Conservation (phyloP, 2,113 vertebrate species). For the Tetrax tetrax region DNA sequence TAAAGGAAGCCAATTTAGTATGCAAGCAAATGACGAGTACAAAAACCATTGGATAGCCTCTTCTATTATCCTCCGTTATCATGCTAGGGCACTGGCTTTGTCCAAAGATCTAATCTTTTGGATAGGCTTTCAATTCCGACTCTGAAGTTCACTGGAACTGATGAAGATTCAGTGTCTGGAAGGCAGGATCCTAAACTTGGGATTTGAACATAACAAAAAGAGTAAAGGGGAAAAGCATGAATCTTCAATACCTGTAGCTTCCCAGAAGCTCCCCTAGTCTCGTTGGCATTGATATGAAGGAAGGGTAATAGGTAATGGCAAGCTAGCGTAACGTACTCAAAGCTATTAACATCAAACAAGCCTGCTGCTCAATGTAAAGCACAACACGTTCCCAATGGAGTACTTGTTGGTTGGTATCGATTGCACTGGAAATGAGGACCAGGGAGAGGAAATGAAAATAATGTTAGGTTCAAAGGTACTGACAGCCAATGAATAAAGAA, state of each 20-base stretch:
- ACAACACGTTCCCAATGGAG: not conserved
- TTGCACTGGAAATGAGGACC: not conserved
- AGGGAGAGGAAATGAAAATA: not conserved
- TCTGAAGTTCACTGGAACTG: not conserved
- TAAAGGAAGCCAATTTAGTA: not conserved
- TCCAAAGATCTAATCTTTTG: not conserved
- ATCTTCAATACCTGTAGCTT: not conserved
- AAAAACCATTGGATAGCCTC: not conserved
- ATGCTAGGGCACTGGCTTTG: not conserved
- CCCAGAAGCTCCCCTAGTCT: not conserved
- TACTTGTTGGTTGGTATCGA: not conserved
- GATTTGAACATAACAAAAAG: not conserved
- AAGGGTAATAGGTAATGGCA: not conserved
- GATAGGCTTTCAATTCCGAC: not conserved
- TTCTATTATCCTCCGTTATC: not conserved
- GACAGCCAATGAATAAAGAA: not conserved
- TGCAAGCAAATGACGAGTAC: not conserved
- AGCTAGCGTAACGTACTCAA: rapidly evolving
- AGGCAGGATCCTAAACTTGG: not conserved
- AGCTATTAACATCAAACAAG: not conserved
- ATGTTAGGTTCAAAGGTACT: not conserved
- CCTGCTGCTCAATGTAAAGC: not conserved
- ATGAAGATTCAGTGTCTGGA: not conserved
- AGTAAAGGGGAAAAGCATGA: not conserved
- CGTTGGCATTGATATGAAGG: not conserved